A percentile compares a stretch with the other conserved stretches of the same genome.
Evolutionary conservation across 2,888 invertebrate genomes (phyloP).

Genomic region (Dynastes tityus): DNA sequence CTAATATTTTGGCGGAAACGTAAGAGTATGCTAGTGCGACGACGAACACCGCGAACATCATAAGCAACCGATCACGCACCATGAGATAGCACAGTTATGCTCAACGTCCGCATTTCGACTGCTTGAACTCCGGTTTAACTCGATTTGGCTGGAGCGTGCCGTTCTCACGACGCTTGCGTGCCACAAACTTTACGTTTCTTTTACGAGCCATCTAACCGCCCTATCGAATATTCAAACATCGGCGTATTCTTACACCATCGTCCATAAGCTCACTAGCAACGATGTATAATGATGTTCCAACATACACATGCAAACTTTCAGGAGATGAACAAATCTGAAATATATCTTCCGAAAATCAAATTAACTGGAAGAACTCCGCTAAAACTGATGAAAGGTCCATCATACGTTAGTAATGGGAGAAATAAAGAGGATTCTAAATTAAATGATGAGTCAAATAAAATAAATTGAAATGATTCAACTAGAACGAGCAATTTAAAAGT

Average conservation of each 20-base stretch:
- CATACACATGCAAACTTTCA: not conserved
- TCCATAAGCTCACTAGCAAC: not conserved
- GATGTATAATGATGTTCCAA: not conserved
- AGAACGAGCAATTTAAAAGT: too few relatives aligned
- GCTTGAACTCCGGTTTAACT: conserved; percentile 15
- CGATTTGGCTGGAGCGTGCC: conserved; percentile 26
- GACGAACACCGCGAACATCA: conserved; percentile 49
- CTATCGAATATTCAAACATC: conserved; percentile 39
- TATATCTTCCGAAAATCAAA: too few relatives aligned
- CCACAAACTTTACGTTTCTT: conserved; percentile 40
- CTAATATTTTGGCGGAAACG: conserved; percentile 44
- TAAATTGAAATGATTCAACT: too few relatives aligned
- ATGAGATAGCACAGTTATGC: conserved; percentile 33
- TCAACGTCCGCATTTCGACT: conserved; percentile 46
- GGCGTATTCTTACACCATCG: conserved; percentile 11
- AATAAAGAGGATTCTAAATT: too few relatives aligned
- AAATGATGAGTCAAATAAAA: too few relatives aligned
- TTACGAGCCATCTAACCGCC: conserved; percentile 34
- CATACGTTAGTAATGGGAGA: too few relatives aligned
- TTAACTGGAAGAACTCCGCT: too few relatives aligned
- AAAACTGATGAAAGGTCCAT: too few relatives aligned
- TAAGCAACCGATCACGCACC: conserved; percentile 45
- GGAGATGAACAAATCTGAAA: too few relatives aligned
- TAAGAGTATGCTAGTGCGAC: conserved; percentile 30
- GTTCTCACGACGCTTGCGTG: conserved; percentile 41